Evolutionary conservation across 2,113 vertebrate genomes (phyloP).

Genomic region (Seriola aureovittata): DNA sequence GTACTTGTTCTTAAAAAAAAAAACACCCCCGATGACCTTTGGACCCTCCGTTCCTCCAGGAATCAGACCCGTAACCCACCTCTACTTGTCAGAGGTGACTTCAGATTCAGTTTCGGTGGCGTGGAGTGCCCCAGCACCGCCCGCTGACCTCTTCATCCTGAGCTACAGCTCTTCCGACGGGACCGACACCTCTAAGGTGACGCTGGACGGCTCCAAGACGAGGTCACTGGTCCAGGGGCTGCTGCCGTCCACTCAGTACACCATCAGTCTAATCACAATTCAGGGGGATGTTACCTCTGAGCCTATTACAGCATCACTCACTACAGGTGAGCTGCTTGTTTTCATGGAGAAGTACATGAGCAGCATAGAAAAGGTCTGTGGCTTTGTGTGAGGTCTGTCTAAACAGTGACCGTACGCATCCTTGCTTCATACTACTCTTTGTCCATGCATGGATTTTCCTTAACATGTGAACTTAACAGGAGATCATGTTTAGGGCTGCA

Average conservation of each 20-base stretch:
- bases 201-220: constrained; percentile 89
- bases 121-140: constrained; percentile 95
- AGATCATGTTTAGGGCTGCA: background rate
- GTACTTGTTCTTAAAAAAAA: constrained; percentile 45
- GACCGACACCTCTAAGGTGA: constrained; percentile 88
- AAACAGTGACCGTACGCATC: background rate
- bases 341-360: constrained; percentile 13
- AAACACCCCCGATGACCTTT: constrained; percentile 47
- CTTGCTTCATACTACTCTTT: background rate
- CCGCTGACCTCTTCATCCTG: constrained; percentile 92
- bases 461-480: background rate
- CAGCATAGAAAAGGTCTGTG: background rate
- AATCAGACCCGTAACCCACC: constrained; percentile 93
- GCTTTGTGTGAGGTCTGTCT: background rate
- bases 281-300: constrained; percentile 90
- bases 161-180: constrained; percentile 89
- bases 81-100: constrained; percentile 95
- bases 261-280: constrained; percentile 91
- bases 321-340: constrained; percentile 89
- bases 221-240: constrained; percentile 88
- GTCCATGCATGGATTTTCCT: background rate
- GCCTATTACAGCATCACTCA: constrained; percentile 90
- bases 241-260: constrained; percentile 91
- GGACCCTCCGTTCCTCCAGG: constrained; percentile 84
- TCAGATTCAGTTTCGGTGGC: constrained; percentile 92